Conservation (phyloP, 2,888 invertebrate species). For the Arge pagana region DNA sequence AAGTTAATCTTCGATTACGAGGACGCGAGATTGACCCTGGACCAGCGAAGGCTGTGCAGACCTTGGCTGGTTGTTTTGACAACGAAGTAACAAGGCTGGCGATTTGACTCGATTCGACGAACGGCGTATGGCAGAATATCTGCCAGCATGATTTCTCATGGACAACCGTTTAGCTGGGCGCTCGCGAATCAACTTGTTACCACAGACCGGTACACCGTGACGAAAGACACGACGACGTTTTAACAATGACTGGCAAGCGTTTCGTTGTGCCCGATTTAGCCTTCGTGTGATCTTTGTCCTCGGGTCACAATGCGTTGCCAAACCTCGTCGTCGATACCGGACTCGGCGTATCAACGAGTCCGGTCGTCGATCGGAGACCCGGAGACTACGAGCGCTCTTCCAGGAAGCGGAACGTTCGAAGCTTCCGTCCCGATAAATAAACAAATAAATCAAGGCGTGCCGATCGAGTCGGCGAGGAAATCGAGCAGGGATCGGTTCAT, state of each 20-base stretch:
- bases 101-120: slow-evolving; percentile 48
- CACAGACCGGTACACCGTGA: too few relatives aligned
- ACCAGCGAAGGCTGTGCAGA: slow-evolving; percentile 16
- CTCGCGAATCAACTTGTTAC: slow-evolving; percentile 8
- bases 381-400: too few relatives aligned
- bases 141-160: slow-evolving; percentile 19
- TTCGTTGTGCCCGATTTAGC: too few relatives aligned
- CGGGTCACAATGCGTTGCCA: neutral
- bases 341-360: neutral
- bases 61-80: slow-evolving; percentile 47
- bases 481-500: too few relatives aligned
- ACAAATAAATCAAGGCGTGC: too few relatives aligned
- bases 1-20: slow-evolving; percentile 18
- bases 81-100: slow-evolving; percentile 42
- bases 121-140: slow-evolving; percentile 33
- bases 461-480: too few relatives aligned
- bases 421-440: too few relatives aligned
- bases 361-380: too few relatives aligned
- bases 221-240: too few relatives aligned
- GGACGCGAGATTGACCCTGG: slow-evolving; percentile 10
- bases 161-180: neutral
- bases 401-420: too few relatives aligned
- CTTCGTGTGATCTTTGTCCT: too few relatives aligned
- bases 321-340: neutral
- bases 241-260: too few relatives aligned